Base-by-base conservation (phyloP, 53 echinoderm and acorn worm genomes). In the Echinometra lucunter region DNA sequence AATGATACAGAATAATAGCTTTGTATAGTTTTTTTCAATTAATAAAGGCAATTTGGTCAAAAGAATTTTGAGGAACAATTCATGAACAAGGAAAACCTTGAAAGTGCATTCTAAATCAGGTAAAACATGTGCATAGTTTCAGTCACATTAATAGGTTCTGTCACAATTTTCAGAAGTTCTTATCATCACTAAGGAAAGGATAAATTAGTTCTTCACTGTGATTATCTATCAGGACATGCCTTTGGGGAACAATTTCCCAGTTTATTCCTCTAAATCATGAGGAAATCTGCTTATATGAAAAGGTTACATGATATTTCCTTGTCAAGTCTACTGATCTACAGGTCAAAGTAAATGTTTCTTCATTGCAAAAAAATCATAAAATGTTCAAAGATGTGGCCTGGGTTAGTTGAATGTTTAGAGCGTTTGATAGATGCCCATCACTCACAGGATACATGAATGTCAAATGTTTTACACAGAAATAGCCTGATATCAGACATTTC, bases 201-300 rank as follows among this genome's bases (percentile, higher is more conserved):
- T 11, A 69, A 69, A 69, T 69, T 69, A 69, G 13, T 34, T 34
- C 4, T 32, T 69, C 69, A 32, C 69, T 28, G 32, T 69, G 69
- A 69, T 32, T 69, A 69, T 34, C 69, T 69, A 11, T 63, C 21
- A 25, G 23, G 34, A 69, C 69, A 69, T 34, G 69, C 38, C 37
- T 75, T 40, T 0, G 40, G 18, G 78, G 38, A 40, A 40, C 19
- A 21, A 78, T 78, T 69, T 69, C 34, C 69, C 18, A 78, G 42
- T 18, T 78, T 78, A 30, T 17, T 78, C 78, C 42, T 40, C 78
- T 42, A 16, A 74, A 42, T 4, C 78, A 21, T 4, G 3, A 78
- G 78, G 78, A 78, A 78, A 23, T 78, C 78, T 42, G 78, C 19
- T 40, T 40, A 78, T 42, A 78, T 78, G 38, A 78, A 78, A 78